phyloP scores from a whole-genome alignment of 2,797 vertebrate genomes.

The Dipus sagitta region DNA sequence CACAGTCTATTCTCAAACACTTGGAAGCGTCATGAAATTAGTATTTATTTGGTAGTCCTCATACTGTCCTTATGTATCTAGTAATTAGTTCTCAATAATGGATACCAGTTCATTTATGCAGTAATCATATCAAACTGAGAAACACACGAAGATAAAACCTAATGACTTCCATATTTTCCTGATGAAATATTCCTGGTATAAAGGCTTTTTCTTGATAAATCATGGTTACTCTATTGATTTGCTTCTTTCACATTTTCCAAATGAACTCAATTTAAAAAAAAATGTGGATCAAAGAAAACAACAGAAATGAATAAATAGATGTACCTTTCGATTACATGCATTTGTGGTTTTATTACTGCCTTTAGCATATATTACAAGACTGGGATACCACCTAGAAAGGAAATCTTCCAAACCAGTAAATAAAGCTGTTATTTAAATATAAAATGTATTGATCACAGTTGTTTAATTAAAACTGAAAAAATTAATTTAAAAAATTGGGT shows the following conservation, averaged over 20 bases:
- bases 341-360: conserved; percentile 76
- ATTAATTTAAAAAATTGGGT: conserved; percentile 53
- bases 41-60: conserved; percentile 9
- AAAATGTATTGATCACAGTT: conserved; percentile 65
- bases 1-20: background rate
- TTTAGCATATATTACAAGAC: conserved; percentile 66
- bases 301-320: conserved; percentile 75
- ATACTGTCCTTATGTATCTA: background rate
- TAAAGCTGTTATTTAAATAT: conserved; percentile 69
- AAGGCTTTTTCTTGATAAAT: conserved; percentile 78
- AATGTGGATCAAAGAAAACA: conserved; percentile 77
- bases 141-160: conserved; percentile 64
- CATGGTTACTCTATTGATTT: conserved; percentile 77
- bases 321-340: conserved; percentile 77
- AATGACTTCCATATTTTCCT: conserved; percentile 70
- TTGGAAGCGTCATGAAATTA: background rate
- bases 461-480: conserved; percentile 66
- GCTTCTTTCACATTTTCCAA: conserved; percentile 78
- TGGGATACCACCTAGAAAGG: conserved; percentile 1
- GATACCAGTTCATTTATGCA: conserved; percentile 64
- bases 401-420: conserved; percentile 36
- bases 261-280: conserved; percentile 68
- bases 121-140: conserved; percentile 77
- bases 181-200: conserved; percentile 79
- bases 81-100: conserved; percentile 66